Evolutionary conservation across 2,113 vertebrate species (phyloP).

Genomic region (Cephalopholis sonnerati): DNA sequence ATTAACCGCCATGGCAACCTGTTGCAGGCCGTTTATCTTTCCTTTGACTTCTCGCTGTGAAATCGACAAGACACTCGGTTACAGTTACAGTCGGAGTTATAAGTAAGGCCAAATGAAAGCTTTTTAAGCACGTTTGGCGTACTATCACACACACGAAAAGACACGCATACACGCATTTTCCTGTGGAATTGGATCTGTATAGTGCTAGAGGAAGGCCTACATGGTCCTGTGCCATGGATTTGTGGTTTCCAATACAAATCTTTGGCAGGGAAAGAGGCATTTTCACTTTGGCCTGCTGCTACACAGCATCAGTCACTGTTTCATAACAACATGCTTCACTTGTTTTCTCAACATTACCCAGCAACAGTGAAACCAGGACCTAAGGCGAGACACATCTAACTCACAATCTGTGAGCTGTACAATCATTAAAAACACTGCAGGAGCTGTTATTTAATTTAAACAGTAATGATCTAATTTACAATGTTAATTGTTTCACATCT

Average conservation of each 20-base stretch:
- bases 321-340: conserved; percentile 73
- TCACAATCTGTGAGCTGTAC: conserved; percentile 35
- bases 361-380: conserved; percentile 57
- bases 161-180: conserved; percentile 22
- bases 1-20: conserved; percentile 84
- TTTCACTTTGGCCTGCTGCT: conserved; percentile 74
- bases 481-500: conserved; percentile 22
- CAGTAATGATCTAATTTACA: conserved; percentile 9
- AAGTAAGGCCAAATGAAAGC: conserved; percentile 80
- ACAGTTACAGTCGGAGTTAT: conserved; percentile 82
- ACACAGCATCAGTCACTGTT: conserved; percentile 65
- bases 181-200: conserved; percentile 38
- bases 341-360: conserved; percentile 68
- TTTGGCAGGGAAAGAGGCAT: conserved; percentile 67
- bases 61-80: conserved; percentile 75
- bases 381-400: conserved; percentile 22
- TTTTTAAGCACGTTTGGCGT: conserved; percentile 65
- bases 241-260: conserved; percentile 77
- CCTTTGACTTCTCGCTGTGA: conserved; percentile 72
- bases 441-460: conserved; percentile 23
- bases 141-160: conserved; percentile 4
- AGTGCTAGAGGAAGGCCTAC: conserved; percentile 60
- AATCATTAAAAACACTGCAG: conserved; percentile 28
- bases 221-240: conserved; percentile 58
- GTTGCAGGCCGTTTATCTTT: conserved; percentile 82